Percentiles rank a stretch among this genome's conserved stretches.
phyloP scores from a whole-genome alignment of 2,888 invertebrate species.

The Drosophila testacea region DNA sequence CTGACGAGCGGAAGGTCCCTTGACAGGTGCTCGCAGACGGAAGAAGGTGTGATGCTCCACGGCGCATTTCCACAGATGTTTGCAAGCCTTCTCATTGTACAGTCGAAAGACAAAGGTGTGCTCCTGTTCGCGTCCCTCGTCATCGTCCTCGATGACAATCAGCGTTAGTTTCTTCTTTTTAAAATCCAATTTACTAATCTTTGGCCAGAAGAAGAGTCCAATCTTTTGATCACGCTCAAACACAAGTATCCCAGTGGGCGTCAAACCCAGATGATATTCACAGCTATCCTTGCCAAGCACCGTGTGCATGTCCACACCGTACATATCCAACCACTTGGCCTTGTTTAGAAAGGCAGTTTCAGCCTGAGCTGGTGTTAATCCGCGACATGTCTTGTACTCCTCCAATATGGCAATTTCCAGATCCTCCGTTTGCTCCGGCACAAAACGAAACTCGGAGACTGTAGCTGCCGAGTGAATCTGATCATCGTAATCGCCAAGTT shows the following conservation, averaged over 20 bases:
- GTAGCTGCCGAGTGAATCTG: conserved; percentile 96
- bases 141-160: conserved; percentile 99
- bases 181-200: conserved; percentile 98
- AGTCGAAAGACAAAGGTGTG: conserved; percentile 99
- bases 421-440: conserved; percentile 97
- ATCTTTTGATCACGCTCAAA: conserved; percentile 99
- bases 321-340: conserved; percentile 99
- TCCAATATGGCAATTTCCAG: conserved; percentile 97
- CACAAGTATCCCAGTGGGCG: conserved; percentile 98
- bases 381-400: conserved; percentile 94
- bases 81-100: conserved; percentile 98
- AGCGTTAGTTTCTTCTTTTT: conserved; percentile 98
- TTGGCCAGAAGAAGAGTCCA: conserved; percentile 99
- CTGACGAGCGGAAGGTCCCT: conserved; percentile 94
- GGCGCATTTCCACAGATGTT: conserved; percentile 99
- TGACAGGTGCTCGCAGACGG: conserved; percentile 95
- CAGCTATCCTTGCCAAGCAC: conserved; percentile 98
- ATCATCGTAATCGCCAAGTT: conserved; percentile 98
- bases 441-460: conserved; percentile 99
- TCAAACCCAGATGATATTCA: conserved; percentile 97
- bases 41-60: conserved; percentile 99
- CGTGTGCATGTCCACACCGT: conserved; percentile 99
- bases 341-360: conserved; percentile 98
- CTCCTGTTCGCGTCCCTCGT: conserved; percentile 97
- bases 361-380: conserved; percentile 97